Base-by-base conservation (phyloP, 2,113 vertebrate genomes). In the Sinosuthora webbiana region DNA sequence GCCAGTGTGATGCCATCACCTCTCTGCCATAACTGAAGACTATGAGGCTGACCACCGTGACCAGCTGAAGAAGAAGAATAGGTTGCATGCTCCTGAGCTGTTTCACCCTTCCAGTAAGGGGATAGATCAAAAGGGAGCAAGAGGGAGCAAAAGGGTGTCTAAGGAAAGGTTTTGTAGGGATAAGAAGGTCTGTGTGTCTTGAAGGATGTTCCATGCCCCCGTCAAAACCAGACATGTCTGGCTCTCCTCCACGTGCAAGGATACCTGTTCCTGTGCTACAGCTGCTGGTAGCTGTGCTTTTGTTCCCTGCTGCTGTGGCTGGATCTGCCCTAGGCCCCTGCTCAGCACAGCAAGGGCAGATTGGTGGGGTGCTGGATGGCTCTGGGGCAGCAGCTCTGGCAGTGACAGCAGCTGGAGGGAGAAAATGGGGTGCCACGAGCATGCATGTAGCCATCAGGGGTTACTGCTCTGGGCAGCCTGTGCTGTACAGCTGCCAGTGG, bases 401-500 rank as follows among this genome's bases (percentile, higher is more conserved):
- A 17, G 22, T 30, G 11, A n/a, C 42, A 82, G 60, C 60, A 78
- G 55, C 31, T 63, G 67, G 33, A 63, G 30, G 20, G 16, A 67
- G 52, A 67, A 82, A 71, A 55, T 2, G 3, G 33, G 18, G 25
- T 67, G 28, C 33, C 42, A 27, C 2, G 5, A 77, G 7, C 10
- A 8, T 23, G 18, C 14, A 41, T 0, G 0, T 6, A 55, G 35
- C 30, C 74, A 68, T 42, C 30, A 45, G 30, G 0, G 13, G 12
- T 25, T 84, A 39, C 69, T 63, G 20, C 74, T 84, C 39, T 30
- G 47, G 50, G 33, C 6, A 30, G 9, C 20, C 30, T 39, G 21
- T 35, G 33, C 39, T 79, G 8, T 21, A 24, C 0, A 0, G 12
- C 63, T 77, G 31, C 10, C 0, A 0, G 27, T 8, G 7, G 30